Percentiles rank a stretch among this genome's conserved stretches.
Conservation (phyloP, 2,797 vertebrate genomes). For the Hafferia zeledoni region DNA sequence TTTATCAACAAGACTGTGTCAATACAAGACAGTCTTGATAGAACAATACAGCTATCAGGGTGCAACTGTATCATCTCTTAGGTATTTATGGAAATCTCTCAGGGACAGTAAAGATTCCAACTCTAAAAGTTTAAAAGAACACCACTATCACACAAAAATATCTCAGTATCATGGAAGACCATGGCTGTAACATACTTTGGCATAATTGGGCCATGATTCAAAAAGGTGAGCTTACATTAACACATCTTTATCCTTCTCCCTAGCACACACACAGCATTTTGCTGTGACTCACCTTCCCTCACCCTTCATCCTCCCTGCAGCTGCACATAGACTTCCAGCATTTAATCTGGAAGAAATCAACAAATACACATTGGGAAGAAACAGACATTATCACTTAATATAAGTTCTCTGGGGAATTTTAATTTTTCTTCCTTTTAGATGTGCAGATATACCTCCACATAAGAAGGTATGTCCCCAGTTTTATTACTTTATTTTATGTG, state of each 20-base stretch:
- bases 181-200: neutral
- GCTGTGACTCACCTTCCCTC: neutral
- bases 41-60: neutral
- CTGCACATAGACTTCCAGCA: neutral
- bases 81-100: neutral
- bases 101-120: neutral
- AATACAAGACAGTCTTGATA: neutral
- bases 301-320: neutral
- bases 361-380: neutral
- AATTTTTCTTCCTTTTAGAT: neutral
- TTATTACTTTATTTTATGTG: neutral
- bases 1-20: neutral
- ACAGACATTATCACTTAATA: neutral
- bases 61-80: neutral
- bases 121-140: neutral
- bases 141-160: neutral
- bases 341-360: constrained; percentile 1
- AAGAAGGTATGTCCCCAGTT: neutral
- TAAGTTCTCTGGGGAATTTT: neutral
- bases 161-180: neutral
- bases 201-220: constrained; percentile 2
- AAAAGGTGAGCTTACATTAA: neutral
- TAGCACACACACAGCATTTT: neutral
- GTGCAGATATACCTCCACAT: neutral
- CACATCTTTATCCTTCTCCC: neutral